Evolutionary conservation across 2,797 vertebrate genomes (phyloP), one percentile per base, ranked within the genome.

Genomic region (Halcyon smyrnensis): DNA sequence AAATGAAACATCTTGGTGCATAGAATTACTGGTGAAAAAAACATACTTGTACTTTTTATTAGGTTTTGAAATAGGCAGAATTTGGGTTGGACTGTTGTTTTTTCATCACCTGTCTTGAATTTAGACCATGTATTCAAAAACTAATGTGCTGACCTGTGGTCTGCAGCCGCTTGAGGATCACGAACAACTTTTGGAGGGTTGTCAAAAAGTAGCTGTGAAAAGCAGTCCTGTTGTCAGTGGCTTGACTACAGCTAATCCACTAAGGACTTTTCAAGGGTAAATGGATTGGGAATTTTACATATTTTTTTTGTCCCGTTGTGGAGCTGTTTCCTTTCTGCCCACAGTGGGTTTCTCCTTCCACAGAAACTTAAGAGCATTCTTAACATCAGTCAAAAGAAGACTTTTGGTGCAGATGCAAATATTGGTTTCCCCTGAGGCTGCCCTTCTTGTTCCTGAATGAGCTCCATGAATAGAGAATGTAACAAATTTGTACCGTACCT

Each of bases 401-500:
- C 37, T 80, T 27, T 43, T 50, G 34, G 32, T 85, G 89, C 57
- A 57, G 53, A 90, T 95, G 88, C 90, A 95, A 95, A 94, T 90
- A 34, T 8, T 0, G 8, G 83, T 93, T 94, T 96, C 43, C 95
- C 94, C 95, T 0, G 71, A 91, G 94, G 95, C 90, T 32, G 57
- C n/a, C 48, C 64, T 96, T 95, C 82, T 87, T 78, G 85, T 85
- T 96, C 32, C 70, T 86, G 91, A 95, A 95, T 76, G 73, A 95
- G 80, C 70, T 89, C 41, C 37, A 57, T 93, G 93, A 96, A 93
- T 94, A 93, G 48, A 57, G 82, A 92, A 82, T 80, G 91, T 67
- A 94, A 95, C 90, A 95, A 91, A 91, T 96, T 96, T 85, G 91
- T 93, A 59, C 82, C 48, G 45, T 94, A 96, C 94, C 78, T 96